Evolutionary conservation across 2,797 vertebrate genomes (phyloP), one percentile per base, ranked within the genome.

Genomic region (Leptoclinus maculatus): DNA sequence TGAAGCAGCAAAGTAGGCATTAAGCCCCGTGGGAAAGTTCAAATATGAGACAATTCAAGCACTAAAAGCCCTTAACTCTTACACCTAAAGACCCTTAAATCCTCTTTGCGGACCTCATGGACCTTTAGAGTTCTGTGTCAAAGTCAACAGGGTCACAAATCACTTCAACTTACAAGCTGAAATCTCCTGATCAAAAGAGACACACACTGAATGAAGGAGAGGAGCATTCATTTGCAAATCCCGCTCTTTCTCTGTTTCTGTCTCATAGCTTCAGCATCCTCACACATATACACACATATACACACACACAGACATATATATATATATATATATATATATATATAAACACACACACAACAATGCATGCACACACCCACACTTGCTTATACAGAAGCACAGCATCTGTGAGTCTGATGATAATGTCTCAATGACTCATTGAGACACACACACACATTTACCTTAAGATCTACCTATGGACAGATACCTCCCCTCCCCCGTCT

Each of bases 21-120:
- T 82, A 84, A 89, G 84, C 68, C 87, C 84, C 74, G 84, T 93
- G 93, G 91, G 93, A 94, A 94, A 91, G 74, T 91, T 86, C 62
- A 89, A 85, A 87, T 87, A 80, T 74, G 74, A 93, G 86, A 90
- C 88, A 71, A 84, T 78, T 76, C 78, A 76, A 75, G 45, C 68
- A 17, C 82, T 85, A 79, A 89, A 87, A 91, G 66, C 84, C 65
- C 58, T 83, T 79, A 70, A 85, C 69, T 84, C 79, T 68, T 80
- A 23, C 7, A 64, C 66, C 54, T 86, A 66, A 81, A 79, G 74
- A 51, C 68, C 77, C 74, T 76, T 57, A 39, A 84, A 86, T 65
- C 53, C 68, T 62, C 13, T 71, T 71, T 68, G 76, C 32, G 59
- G 83, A 86, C 66, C 70, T 76, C 23, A 65, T 27, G 14, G 79